Base-by-base conservation (phyloP, 2,888 invertebrate genomes). In the Odontocolon sp. region DNA sequence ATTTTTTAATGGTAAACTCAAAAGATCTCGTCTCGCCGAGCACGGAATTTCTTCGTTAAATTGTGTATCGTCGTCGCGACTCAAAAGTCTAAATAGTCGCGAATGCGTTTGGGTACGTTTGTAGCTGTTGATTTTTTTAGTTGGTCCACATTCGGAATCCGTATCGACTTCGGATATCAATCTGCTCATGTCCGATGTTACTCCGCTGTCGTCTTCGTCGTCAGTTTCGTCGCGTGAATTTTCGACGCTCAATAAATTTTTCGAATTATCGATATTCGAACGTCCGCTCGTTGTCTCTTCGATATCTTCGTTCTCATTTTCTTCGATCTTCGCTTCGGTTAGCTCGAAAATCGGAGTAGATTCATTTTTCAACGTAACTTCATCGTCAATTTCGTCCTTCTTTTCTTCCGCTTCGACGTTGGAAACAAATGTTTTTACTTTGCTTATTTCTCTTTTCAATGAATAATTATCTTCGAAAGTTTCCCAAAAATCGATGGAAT, bases 91-190 rank as follows among this genome's bases (percentile, higher is more conserved):
- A 83, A 94, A 95, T 16, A 95, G 90, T 79, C 95, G 91, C 45
- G 95, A 95, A 89, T 95, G 95, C 38, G 95, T 95, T 36, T 94
- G 93, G 2, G 95, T 94, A 61, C 95, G 91, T 87, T 94, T 93
- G 86, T 94, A 95, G 71, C 92, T 92, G 8, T 92, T 92, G 86
- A 92, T 91, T 82, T 93, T 94, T 36, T 91, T 91, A 18, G 70
- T 36, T 2, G 94, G 93, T 1, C 92, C 92, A 77, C 91, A 91
- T 74, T 94, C 94, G 0, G 93, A 92, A 83, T 94, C 94, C 0
- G 93, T 93, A 79, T 94, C 94, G 1, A 92, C 93, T 83, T 94
- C 94, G 0, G 94, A 94, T 77, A 94, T 92, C 77, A 93, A 93
- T 64, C 94, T 91, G 81, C 94, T 94, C 90, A 94, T 92, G 85